Conservation (phyloP, 2,888 invertebrate genomes). For the Formica aserva region DNA sequence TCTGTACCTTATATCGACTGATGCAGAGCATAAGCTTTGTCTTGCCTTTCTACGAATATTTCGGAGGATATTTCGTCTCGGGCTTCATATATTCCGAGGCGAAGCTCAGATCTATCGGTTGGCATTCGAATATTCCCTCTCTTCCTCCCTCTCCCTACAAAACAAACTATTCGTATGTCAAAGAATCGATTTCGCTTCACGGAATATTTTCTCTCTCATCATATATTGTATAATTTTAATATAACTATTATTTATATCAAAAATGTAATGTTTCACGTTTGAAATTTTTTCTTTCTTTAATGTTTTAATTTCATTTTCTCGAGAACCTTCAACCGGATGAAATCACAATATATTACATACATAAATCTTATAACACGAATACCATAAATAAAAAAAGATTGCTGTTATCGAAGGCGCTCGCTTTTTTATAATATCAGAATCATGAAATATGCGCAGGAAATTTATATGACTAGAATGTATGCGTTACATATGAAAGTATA, state of each 20-base stretch:
- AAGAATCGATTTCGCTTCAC: conserved; percentile 6
- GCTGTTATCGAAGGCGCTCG: neutral
- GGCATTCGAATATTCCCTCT: conserved; percentile 36
- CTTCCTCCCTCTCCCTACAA: neutral
- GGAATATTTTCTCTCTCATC: conserved; percentile 27
- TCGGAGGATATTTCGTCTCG: conserved; percentile 36
- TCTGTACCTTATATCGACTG: conserved; percentile 45
- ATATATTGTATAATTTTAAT: conserved; percentile 7
- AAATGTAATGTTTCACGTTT: neutral
- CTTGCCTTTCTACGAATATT: conserved; percentile 48
- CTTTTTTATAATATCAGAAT: neutral
- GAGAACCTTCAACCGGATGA: neutral
- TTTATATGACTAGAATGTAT: neutral
- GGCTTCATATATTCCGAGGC: conserved; percentile 35
- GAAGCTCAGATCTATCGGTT: conserved; percentile 40
- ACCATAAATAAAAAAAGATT: neutral
- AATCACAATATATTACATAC: neutral
- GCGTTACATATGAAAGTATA: neutral
- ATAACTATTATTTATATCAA: conserved; percentile 21
- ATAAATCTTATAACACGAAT: neutral
- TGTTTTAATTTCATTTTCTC: neutral
- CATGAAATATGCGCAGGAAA: neutral
- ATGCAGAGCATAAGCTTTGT: conserved; percentile 44
- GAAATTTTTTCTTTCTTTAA: neutral
- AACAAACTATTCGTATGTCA: neutral